Conservation (phyloP, 2,797 vertebrate species). For the Halcyon badia region DNA sequence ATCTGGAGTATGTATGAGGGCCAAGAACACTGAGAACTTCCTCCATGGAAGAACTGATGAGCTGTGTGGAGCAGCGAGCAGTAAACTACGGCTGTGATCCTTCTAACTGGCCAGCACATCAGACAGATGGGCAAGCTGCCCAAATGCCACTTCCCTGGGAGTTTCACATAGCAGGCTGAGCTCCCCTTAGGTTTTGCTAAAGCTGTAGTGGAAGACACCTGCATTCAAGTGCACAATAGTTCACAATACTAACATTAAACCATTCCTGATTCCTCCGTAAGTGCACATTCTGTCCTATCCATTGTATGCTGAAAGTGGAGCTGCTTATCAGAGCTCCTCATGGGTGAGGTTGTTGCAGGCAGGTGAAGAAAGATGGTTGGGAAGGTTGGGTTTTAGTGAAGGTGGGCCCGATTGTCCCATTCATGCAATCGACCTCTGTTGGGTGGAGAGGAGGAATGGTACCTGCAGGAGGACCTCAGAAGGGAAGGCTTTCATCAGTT, state of each 20-base stretch:
- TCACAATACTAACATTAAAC: not conserved
- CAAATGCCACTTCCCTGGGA: not conserved
- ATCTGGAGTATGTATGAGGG: not conserved
- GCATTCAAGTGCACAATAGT: not conserved
- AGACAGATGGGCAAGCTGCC: not conserved
- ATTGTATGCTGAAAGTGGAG: not conserved
- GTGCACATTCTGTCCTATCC: not conserved
- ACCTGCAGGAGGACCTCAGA: accelerated
- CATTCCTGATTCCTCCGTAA: not conserved
- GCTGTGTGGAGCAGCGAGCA: not conserved
- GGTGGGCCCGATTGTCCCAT: accelerated
- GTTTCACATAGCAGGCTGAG: not conserved
- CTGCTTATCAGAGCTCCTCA: not conserved
- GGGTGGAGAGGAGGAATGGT: not conserved
- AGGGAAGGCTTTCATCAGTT: not conserved
- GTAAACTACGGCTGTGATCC: not conserved
- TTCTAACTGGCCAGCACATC: not conserved
- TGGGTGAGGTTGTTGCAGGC: not conserved
- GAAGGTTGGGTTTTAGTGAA: not conserved
- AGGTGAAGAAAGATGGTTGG: accelerated
- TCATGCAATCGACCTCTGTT: not conserved
- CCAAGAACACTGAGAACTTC: constrained; percentile 13
- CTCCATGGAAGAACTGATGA: not conserved
- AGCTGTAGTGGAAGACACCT: not conserved
- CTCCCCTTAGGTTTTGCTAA: not conserved